Evolutionary conservation across 1,140 invertebrate species (phyloP).

Genomic region (Atta texana): DNA sequence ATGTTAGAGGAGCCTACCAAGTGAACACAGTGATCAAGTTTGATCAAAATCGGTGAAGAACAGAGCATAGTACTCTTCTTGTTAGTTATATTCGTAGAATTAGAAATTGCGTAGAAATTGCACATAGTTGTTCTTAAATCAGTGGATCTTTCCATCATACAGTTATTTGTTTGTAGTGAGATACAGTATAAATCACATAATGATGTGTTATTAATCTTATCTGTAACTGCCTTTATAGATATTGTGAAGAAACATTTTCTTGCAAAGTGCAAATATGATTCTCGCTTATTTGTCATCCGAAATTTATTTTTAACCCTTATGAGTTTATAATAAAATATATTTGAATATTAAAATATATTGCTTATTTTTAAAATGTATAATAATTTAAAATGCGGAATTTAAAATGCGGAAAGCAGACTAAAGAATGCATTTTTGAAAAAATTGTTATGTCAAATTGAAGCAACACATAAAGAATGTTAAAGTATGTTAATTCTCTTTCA

Average conservation of each 20-base stretch:
- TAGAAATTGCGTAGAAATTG: background rate
- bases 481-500: conserved; percentile 48
- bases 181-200: background rate
- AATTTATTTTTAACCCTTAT: background rate
- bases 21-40: too few species aligned
- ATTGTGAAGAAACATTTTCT: background rate
- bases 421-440: background rate
- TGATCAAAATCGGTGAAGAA: too few species aligned
- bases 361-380: background rate
- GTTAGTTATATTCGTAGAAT: background rate
- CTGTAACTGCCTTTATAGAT: background rate
- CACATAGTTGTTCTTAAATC: conserved; percentile 21
- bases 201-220: background rate
- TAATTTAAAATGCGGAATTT: background rate
- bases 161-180: too few species aligned
- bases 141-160: too few species aligned
- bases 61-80: too few species aligned
- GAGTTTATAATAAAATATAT: background rate
- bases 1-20: too few species aligned
- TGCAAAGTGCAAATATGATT: background rate
- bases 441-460: background rate
- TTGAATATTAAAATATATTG: too few species aligned
- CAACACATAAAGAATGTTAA: background rate
- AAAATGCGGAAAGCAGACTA: background rate
- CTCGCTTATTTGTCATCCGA: background rate